Evolutionary conservation across 2,888 invertebrate genomes (phyloP).

Genomic region (Dysmachus trigonus): DNA sequence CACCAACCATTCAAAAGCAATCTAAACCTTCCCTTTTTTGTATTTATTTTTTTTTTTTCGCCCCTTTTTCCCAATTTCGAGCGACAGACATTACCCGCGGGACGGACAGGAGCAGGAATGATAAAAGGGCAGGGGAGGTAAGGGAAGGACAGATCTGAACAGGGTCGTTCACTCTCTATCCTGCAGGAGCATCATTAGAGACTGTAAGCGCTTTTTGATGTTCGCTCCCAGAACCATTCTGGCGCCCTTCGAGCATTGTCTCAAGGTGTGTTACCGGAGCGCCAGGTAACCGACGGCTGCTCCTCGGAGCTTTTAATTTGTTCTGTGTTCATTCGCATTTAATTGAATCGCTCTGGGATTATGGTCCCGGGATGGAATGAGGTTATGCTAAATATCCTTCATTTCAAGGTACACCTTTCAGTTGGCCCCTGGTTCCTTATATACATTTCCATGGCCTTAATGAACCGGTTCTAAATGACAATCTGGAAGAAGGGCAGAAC

Average conservation of each 20-base stretch:
- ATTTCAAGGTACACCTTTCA: background rate
- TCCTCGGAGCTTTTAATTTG: slow-evolving; percentile 43
- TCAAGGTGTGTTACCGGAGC: slow-evolving; percentile 6
- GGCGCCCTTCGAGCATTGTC: slow-evolving; percentile 11
- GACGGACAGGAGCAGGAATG: background rate
- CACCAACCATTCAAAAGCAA: background rate
- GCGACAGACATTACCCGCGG: slow-evolving; percentile 11
- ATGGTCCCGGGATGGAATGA: slow-evolving; percentile 44
- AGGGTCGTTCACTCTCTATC: background rate
- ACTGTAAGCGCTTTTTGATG: slow-evolving; percentile 35
- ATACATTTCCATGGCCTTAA: background rate
- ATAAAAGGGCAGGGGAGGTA: no score
- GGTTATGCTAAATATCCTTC: slow-evolving; percentile 32
- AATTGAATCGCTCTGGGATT: slow-evolving; percentile 48
- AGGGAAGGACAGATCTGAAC: background rate
- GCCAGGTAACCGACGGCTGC: background rate
- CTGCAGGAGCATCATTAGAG: slow-evolving; percentile 17
- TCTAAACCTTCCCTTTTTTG: background rate
- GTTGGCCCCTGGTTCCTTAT: background rate
- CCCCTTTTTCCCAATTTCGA: background rate
- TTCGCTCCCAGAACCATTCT: background rate
- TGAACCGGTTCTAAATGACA: background rate
- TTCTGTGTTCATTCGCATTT: slow-evolving; percentile 48
- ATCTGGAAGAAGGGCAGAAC: background rate
- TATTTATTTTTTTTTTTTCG: background rate